These are phyloP conservation scores for Hemicentrotus pulcherrimus DNA, from an alignment of 35 echinoderm and acorn worm species.

Conservation along the genomic window DNA sequence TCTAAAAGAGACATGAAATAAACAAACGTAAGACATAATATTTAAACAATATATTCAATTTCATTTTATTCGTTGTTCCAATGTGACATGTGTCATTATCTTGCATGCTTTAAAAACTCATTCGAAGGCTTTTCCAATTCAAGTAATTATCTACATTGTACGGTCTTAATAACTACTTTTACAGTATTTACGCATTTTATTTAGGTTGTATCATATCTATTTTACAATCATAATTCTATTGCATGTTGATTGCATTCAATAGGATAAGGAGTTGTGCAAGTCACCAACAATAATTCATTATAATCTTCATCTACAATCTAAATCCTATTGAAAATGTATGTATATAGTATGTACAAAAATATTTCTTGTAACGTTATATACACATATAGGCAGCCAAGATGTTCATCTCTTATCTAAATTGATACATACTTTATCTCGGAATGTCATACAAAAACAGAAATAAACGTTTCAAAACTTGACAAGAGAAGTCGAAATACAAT, in stretches of 20 bases:
- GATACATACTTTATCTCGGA: neutral
- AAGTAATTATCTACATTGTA: neutral
- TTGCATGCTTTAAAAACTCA: constrained; percentile 26
- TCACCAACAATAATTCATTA: neutral
- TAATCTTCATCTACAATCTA: neutral
- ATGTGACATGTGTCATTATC: neutral
- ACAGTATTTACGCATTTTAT: neutral
- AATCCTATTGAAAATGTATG: neutral
- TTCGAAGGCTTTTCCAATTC: constrained; percentile 7
- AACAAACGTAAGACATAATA: neutral
- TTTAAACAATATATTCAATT: constrained; percentile 44
- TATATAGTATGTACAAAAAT: constrained; percentile 28
- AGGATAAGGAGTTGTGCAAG: neutral
- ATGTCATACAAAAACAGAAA: constrained; percentile 4
- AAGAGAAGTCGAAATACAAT: neutral
- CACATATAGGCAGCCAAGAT: constrained; percentile 24
- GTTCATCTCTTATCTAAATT: neutral
- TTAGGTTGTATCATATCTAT: neutral
- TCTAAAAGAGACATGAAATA: neutral
- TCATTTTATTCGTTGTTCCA: constrained; percentile 41
- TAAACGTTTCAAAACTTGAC: neutral
- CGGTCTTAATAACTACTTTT: neutral
- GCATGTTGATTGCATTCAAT: neutral
- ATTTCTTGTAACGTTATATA: constrained; percentile 40
- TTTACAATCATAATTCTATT: neutral